These are phyloP conservation scores for Pipra filicauda DNA, from an alignment of 2,113 vertebrate genomes.

Conservation along the genomic window DNA sequence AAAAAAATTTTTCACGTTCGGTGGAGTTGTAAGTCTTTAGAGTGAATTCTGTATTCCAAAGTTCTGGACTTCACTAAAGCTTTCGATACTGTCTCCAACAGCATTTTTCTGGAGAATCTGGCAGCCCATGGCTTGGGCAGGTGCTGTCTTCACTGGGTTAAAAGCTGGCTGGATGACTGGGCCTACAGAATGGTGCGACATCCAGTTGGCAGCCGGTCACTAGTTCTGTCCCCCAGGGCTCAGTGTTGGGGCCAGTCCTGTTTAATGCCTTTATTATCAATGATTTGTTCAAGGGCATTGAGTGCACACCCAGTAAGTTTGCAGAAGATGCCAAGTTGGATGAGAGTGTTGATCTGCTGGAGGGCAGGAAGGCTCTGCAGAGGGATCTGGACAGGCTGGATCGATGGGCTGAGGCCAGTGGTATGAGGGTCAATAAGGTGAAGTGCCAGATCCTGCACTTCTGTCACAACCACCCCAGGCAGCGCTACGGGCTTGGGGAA, in stretches of 20 bases:
- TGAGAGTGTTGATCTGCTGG: background rate
- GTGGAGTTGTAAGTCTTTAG: background rate
- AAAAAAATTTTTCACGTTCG: background rate
- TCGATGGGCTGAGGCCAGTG: background rate
- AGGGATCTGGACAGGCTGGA: background rate
- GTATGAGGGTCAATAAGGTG: background rate
- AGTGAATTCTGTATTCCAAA: background rate
- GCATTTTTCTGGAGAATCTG: background rate
- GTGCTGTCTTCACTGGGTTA: background rate
- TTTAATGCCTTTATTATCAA: background rate
- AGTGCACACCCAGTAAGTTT: background rate
- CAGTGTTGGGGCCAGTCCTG: too few species aligned
- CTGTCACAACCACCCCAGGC: background rate
- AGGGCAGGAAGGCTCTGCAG: background rate
- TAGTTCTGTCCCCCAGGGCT: background rate
- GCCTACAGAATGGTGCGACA: background rate
- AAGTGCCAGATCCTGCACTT: background rate
- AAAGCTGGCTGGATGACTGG: background rate
- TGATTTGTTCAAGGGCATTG: background rate
- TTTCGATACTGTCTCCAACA: background rate
- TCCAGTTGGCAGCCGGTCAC: rapidly evolving
- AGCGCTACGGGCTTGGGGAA: background rate
- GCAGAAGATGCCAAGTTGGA: background rate
- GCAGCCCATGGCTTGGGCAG: rapidly evolving
- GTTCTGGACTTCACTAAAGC: background rate